Base-by-base conservation (phyloP, 2,797 vertebrate genomes). In the Premnoplex brunnescens region DNA sequence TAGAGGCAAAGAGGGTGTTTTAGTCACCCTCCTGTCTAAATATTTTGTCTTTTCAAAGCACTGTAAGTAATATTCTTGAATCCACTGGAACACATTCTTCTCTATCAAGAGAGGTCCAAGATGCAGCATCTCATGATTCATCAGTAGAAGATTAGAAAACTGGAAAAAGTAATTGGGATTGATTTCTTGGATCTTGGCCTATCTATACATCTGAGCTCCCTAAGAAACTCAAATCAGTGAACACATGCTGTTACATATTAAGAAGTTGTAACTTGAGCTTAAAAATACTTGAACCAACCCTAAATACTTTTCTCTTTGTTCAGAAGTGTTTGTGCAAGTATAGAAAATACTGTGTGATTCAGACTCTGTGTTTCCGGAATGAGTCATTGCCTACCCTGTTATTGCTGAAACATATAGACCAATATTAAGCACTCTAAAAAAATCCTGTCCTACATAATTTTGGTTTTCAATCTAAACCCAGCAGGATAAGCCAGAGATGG, bases 391-490 rank as follows among this genome's bases (percentile, higher is more conserved):
- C 37, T 94, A 49, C 56, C 64, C 85, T 77, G 19, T 56, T 93
- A 82, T 66, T 86, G 37, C 44, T 85, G 81, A 88, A 81, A 83
- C 60, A 32, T 80, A 22, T 56, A 92, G 64, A 18, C 34, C 49
- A 60, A 43, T 74, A 85, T 71, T 66, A 88, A 88, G 46, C 46
- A 48, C 66, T 85, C 19, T 39, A 16, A 83, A 83, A 84, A 69
- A 68, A 54, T 83, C 10, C 30, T 58, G 6, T 24, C 15, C 52
- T 81, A 64, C 27, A 30, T 96, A 59, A 73, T 52, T 91, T 91
- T 83, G 39, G 32, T 95, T 94, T 75, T 87, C 46, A 75, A 92
- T 96, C 69, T 90, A 85, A 96, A 91, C 23, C 63, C 95, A 91
- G 51, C 94, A 97, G 97, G 94, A 89, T 88, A 94, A 87, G 26